A percentile compares a stretch with the other conserved stretches of the same genome.
These are phyloP conservation scores for Argopecten irradians DNA, from an alignment of 1,140 invertebrate species.

Conservation along the genomic window DNA sequence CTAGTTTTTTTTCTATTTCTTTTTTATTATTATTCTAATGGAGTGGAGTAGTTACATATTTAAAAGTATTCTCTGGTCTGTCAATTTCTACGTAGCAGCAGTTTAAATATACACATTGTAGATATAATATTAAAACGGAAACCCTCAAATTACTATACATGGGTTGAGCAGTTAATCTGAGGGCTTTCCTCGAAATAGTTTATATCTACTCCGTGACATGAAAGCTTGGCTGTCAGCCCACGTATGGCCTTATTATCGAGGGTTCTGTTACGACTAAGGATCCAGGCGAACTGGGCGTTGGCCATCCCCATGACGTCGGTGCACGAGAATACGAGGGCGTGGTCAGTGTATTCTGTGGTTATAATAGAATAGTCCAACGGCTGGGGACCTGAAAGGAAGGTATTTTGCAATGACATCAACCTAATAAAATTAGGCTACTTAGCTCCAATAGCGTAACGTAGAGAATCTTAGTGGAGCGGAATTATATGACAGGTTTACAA, in stretches of 20 bases:
- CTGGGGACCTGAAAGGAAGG: background rate
- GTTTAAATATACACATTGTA: too few relatives aligned
- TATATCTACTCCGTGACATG: background rate
- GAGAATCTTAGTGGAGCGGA: too few relatives aligned
- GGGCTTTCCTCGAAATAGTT: background rate
- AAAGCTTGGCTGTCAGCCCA: background rate
- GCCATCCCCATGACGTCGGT: background rate
- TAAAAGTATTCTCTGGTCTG: too few relatives aligned
- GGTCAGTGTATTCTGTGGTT: background rate
- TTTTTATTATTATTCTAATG: too few relatives aligned
- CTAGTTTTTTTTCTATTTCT: too few relatives aligned
- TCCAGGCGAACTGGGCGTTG: background rate
- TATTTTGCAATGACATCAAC: too few relatives aligned
- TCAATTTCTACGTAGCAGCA: too few relatives aligned
- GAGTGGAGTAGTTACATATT: too few relatives aligned
- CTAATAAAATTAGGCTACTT: too few relatives aligned
- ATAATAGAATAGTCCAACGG: background rate
- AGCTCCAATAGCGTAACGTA: too few relatives aligned
- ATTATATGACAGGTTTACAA: too few relatives aligned
- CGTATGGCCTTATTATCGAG: background rate
- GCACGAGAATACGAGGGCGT: background rate
- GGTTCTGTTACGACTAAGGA: background rate
- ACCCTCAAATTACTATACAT: too few relatives aligned
- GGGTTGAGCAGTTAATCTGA: background rate
- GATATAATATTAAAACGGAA: background rate